Evolutionary conservation across 92 coral and sea anemone genomes (phyloP).

Genomic region (Phymanthus crucifer): DNA sequence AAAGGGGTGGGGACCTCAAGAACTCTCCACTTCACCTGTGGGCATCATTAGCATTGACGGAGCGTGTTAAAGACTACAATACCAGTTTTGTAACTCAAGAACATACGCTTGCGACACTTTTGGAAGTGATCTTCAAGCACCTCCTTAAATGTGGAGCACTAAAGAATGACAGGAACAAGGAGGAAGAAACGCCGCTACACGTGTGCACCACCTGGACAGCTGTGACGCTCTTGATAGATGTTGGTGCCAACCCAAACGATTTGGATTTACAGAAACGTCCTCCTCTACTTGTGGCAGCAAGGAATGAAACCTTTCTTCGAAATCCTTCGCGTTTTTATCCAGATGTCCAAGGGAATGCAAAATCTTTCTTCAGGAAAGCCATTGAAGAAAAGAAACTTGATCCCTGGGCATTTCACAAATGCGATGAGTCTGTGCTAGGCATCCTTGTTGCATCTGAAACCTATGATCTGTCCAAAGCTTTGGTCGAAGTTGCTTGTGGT

Average conservation of each 20-base stretch:
- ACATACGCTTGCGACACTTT: background rate
- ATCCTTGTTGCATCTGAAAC: background rate
- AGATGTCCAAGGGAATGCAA: no score
- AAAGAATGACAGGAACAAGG: background rate
- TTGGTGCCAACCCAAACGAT: no score
- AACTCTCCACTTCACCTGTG: slow-evolving; percentile 22
- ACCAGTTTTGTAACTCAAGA: background rate
- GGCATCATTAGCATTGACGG: slow-evolving; percentile 6
- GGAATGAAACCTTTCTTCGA: no score
- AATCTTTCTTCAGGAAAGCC: no score
- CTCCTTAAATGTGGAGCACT: slow-evolving; percentile 14
- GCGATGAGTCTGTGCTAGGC: slow-evolving; percentile 2
- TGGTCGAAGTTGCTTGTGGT: slow-evolving; percentile 1
- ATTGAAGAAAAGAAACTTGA: no score
- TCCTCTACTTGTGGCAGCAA: no score
- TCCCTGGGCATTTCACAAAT: no score
- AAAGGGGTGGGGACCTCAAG: background rate
- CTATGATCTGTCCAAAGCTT: slow-evolving; percentile 14
- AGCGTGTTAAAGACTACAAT: background rate
- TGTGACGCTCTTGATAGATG: no score
- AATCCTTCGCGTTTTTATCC: no score
- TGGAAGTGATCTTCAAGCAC: background rate
- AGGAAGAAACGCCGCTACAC: no score
- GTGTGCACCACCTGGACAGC: no score
- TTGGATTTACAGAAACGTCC: no score